Evolutionary conservation across 2,888 invertebrate species (phyloP), one percentile per base, ranked within the genome.

Genomic region (Drosophila pseudotakahashii): DNA sequence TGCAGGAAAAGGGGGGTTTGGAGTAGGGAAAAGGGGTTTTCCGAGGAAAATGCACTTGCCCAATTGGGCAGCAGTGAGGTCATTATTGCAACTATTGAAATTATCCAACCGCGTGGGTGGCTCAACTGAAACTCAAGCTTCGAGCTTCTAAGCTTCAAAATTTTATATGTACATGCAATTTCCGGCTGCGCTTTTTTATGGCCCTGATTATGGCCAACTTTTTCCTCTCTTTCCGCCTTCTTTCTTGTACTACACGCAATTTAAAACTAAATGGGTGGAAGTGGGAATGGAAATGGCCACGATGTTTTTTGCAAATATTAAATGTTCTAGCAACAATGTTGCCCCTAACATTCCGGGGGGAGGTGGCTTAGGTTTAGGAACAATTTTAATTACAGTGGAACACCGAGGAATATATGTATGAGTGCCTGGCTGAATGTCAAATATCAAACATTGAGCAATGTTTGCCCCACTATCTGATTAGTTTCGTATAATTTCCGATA

Each of bases 21-120:
- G 9, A 7, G 26, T 13, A 0, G 14, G 14, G 26, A 3, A 30
- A 10, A 41, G 39, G 47, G 37, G 30, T 16, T 5, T 6, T 13
- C 1, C 7, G 5, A 26, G 45, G 39, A 48, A 26, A 62, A 44
- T 54, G 55, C 66, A 66, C 66, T 66, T 77, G 76, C 81, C 81
- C 81, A 81, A 81, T 78, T 78, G 88, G 79, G 77, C 76, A 44
- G 51, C 76, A 68, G 73, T 73, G 84, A 63, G 76, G 81, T 81
- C 87, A 81, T 81, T 87, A 87, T 78, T 74, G 79, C 79, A 81
- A 81, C 88, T 84, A 84, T 88, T 87, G 64, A 88, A 76, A 79
- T 87, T 79, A 84, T 81, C 76, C 79, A 66, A 63, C 76, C 76
- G 61, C 79, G 82, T 79, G 88, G 88, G 88, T 81, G 88, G 81